A percentile compares a stretch with the other conserved stretches of the same genome.
Conservation (phyloP, 2,113 vertebrate species). For the Eleginops maclovinus region DNA sequence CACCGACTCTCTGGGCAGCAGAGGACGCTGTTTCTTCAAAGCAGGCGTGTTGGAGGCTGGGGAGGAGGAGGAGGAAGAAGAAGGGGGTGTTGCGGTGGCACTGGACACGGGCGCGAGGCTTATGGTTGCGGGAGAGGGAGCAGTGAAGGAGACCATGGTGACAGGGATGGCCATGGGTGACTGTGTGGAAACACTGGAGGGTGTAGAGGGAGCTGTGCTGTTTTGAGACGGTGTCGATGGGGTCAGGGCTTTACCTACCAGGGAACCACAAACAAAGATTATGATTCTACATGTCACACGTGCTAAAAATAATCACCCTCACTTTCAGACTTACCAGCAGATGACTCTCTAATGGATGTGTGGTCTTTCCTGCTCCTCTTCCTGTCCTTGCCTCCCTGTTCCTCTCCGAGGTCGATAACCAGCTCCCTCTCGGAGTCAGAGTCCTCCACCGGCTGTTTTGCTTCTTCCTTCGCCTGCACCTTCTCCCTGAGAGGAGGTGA, state of each 20-base stretch:
- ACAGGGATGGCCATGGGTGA: constrained; percentile 84
- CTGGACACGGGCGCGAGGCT: constrained; percentile 69
- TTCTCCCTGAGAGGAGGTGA: constrained; percentile 86
- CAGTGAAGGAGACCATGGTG: constrained; percentile 81
- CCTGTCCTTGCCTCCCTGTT: constrained; percentile 90
- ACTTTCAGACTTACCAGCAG: constrained; percentile 89
- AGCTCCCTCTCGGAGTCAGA: constrained; percentile 97
- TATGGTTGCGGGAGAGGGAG: constrained; percentile 81
- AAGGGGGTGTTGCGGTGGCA: constrained; percentile 73
- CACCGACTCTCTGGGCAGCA: constrained; percentile 94
- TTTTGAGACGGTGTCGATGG: constrained; percentile 85
- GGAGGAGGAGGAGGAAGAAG: constrained; percentile 75
- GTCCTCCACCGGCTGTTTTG: constrained; percentile 89
- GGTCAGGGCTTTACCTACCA: constrained; percentile 86
- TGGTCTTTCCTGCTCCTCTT: constrained; percentile 91
- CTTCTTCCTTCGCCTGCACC: constrained; percentile 88
- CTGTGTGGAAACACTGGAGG: constrained; percentile 84
- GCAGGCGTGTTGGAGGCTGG: constrained; percentile 78
- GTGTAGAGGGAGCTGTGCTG: constrained; percentile 81
- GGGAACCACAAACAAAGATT: constrained; percentile 9
- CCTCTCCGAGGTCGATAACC: constrained; percentile 96
- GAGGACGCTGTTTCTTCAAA: constrained; percentile 96
- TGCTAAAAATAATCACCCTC: constrained; percentile 29
- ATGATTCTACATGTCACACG: background rate
- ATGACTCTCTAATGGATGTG: constrained; percentile 81